Base-by-base conservation (phyloP, 2,888 invertebrate genomes). In the Chymomyza amoena region DNA sequence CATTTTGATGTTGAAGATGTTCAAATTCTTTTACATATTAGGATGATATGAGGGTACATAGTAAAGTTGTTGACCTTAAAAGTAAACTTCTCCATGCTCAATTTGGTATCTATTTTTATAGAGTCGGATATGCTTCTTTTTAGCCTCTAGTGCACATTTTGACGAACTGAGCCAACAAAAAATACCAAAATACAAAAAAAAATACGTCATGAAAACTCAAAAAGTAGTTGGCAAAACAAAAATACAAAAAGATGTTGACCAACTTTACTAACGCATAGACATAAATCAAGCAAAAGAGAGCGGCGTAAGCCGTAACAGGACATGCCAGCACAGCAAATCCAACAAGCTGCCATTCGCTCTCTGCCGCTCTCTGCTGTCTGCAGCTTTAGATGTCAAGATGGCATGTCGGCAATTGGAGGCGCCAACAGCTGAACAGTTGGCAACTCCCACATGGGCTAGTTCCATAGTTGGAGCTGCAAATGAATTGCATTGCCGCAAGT, bases 211-310 rank as follows among this genome's bases (percentile, higher is more conserved):
- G 39, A 45, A 45, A 45, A 45, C 39, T 45, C 1, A 45, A 36
- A 45, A 45, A 45, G 39, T 45, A 45, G 13, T 45, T 45, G 39
- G 13, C 13, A 45, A 45, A 45, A 45, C 39, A 45, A 45, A 45
- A 45, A 45, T 45, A 45, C 39, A 45, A 6, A 45, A 45, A 2
- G 13, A 45, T 45, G 13, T 45, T 45, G 39, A 45, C 39, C 39
- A 45, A 45, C 39, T 45, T 60, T 60, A 32, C 65, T 68, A 69
- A 72, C 65, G 63, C 70, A 73, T 54, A 39, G 72, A 76, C 80
- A 83, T 83, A 87, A 87, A 82, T 82, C 87, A 82, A 82, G 69
- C 72, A 74, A 84, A 73, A 20, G 13, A 66, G 64, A 28, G 64
- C 51, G 36, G 64, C 51, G 36, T 50, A 51, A 36, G 20, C 57